Evolutionary conservation across 1,140 invertebrate species (phyloP).

Genomic region (Bradysia coprophila): DNA sequence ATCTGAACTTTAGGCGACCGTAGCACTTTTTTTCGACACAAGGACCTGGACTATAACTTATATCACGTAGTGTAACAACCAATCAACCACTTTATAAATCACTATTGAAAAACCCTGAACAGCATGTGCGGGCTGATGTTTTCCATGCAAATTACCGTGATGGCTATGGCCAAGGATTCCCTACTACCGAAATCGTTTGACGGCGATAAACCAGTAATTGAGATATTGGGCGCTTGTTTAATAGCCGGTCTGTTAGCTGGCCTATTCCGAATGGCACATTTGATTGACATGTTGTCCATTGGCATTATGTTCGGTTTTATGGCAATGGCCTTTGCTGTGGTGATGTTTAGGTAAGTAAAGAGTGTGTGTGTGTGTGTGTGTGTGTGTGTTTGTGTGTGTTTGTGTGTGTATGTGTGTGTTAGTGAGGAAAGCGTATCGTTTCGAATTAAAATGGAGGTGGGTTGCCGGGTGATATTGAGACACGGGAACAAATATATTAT

Average conservation of each 20-base stretch:
- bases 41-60: no score
- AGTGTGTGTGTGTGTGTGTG: no score
- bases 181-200: no score
- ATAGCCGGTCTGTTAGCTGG: conserved; percentile 66
- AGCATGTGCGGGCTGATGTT: background rate
- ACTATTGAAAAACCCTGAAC: background rate
- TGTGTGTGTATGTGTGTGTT: no score
- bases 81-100: background rate
- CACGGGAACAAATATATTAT: no score
- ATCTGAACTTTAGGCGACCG: no score
- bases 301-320: conserved; percentile 79
- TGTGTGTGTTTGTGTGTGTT: no score
- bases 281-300: conserved; percentile 90
- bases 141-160: background rate
- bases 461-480: no score
- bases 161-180: background rate
- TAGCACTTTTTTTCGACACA: no score
- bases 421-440: no score
- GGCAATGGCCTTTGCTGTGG: conserved; percentile 66
- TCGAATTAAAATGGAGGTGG: no score
- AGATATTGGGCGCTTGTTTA: conserved; percentile 50
- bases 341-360: conserved; percentile 62
- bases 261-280: conserved; percentile 61
- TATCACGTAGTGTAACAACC: background rate
- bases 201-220: conserved; percentile 62